phyloP scores from a whole-genome alignment of 2,113 vertebrate genomes.

The Accipiter virgatus region DNA sequence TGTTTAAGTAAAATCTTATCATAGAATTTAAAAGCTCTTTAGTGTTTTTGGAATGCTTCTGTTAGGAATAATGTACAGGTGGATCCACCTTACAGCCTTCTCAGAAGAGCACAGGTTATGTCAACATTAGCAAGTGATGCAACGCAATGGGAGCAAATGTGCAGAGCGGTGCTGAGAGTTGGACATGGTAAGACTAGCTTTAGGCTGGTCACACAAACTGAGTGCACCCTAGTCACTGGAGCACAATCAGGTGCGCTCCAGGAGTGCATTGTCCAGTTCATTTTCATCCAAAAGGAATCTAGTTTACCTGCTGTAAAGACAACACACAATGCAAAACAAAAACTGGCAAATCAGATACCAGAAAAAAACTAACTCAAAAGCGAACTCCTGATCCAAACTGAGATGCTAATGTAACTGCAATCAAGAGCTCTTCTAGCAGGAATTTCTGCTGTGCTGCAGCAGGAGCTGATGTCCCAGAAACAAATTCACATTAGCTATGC shows the following conservation, averaged over 20 bases:
- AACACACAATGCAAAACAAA: neutral
- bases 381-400: neutral
- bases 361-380: neutral
- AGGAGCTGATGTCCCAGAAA: neutral
- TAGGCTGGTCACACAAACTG: neutral
- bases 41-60: neutral
- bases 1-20: neutral
- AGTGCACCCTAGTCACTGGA: neutral
- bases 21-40: neutral
- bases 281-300: neutral
- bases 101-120: neutral
- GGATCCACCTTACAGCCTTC: neutral
- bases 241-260: neutral
- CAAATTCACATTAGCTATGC: neutral
- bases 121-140: neutral
- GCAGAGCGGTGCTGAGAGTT: neutral
- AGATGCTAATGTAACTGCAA: neutral
- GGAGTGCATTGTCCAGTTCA: neutral
- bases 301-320: neutral
- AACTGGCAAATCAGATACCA: neutral
- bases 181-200: neutral
- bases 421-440: neutral
- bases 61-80: neutral
- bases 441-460: neutral
- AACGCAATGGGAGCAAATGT: neutral